Percentiles rank a stretch among this genome's conserved stretches.
phyloP scores from a whole-genome alignment of 2,113 vertebrate genomes.

The Hemiprocne comata region DNA sequence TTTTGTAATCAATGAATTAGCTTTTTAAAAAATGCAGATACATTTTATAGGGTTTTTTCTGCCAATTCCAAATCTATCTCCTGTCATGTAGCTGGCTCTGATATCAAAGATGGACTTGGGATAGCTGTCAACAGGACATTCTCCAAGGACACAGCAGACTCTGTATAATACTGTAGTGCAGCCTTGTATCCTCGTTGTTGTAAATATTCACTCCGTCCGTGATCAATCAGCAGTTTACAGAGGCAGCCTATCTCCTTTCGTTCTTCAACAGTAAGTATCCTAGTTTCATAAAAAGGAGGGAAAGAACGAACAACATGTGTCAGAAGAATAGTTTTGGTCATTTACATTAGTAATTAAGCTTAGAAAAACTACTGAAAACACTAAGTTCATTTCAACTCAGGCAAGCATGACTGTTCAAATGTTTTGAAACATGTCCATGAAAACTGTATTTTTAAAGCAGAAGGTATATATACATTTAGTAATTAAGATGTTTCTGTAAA shows the following conservation, averaged over 20 bases:
- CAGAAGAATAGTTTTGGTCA: background rate
- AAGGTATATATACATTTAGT: background rate
- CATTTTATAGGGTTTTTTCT: background rate
- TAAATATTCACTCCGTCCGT: conserved; percentile 87
- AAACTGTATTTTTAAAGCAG: background rate
- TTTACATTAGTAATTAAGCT: background rate
- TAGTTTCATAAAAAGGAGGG: conserved; percentile 51
- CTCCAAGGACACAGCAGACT: conserved; percentile 86
- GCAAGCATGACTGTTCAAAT: background rate
- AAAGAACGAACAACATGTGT: background rate
- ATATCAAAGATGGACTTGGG: conserved; percentile 54
- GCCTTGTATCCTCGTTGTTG: conserved; percentile 78
- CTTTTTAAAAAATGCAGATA: background rate
- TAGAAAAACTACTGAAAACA: background rate
- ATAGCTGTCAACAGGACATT: conserved; percentile 92
- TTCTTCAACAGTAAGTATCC: conserved; percentile 80
- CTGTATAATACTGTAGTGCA: conserved; percentile 80
- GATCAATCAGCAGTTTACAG: conserved; percentile 90
- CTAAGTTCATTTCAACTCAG: background rate
- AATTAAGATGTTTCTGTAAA: background rate
- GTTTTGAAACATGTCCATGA: background rate
- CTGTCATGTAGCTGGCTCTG: conserved; percentile 20
- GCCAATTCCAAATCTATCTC: background rate
- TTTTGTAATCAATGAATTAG: background rate
- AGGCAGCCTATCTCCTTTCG: conserved; percentile 84